Conservation (phyloP, 2,888 invertebrate genomes). For the Cryptus viduatorius region DNA sequence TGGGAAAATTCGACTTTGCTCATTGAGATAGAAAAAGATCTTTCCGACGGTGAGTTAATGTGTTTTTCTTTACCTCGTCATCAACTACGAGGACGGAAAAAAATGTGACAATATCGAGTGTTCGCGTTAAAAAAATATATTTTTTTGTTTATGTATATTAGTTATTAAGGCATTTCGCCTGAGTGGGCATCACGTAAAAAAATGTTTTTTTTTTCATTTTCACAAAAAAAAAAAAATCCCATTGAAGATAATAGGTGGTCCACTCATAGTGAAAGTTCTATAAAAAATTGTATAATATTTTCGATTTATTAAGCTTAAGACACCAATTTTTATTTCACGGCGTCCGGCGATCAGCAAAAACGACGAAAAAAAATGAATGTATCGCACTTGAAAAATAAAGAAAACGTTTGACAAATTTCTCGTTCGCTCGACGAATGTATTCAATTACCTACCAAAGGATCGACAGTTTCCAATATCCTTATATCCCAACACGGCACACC, state of each 20-base stretch:
- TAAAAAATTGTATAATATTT: not conserved
- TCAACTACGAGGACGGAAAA: not conserved
- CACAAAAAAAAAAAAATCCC: not conserved
- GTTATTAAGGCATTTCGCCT: no score
- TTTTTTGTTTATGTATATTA: no score
- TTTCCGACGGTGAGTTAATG: not conserved
- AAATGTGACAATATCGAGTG: not conserved
- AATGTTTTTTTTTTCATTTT: no score
- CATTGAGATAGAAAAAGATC: not conserved
- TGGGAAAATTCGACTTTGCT: constrained; percentile 28
- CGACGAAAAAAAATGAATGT: not conserved
- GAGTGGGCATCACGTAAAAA: no score
- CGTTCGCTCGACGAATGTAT: not conserved
- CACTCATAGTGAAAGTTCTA: not conserved
- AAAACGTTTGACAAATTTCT: constrained; percentile 21
- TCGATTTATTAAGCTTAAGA: not conserved
- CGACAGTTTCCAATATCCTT: not conserved
- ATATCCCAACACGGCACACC: not conserved
- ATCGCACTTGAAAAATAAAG: not conserved
- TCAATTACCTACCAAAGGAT: constrained; percentile 7
- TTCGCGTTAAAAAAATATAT: no score
- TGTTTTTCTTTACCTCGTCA: not conserved
- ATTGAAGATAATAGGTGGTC: not conserved
- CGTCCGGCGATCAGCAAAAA: not conserved
- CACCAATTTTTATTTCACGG: not conserved